Base-by-base conservation (phyloP, 2,888 invertebrate species). In the Ferrisia virgata region DNA sequence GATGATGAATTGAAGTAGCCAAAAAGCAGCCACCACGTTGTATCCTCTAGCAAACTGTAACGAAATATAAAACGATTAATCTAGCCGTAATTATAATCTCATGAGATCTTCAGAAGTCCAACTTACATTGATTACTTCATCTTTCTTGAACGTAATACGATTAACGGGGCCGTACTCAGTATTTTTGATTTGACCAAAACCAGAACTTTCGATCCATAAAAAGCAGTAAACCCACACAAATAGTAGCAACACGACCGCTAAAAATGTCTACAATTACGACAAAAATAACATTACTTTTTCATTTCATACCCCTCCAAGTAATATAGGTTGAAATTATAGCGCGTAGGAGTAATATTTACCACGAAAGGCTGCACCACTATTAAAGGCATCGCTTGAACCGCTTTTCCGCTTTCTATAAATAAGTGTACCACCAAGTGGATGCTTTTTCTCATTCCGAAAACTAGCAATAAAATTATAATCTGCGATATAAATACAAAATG, bases 341-440 rank as follows among this genome's bases (percentile, higher is more conserved):
- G n/a, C n/a, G n/a, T n/a, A 15, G 39, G 78, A 11, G 36, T 25
- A 40, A n/a, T 28, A 87, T 89, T 89, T 89, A 93, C 93, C 88
- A 91, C 88, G 85, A 93, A 86, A 2, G 93, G 93, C 88, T 92
- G 91, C 15, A 92, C 87, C 6, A 93, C 88, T 15, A 93, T 86
- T 0, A 90, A 87, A 0, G 93, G 93, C 91, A 93, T 92, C 13
- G 90, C 89, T 36, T 89, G 88, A 33, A 93, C 88, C 0, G 92
- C 92, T 88, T 92, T 93, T 81, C 92, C 93, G 31, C 93, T 91
- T 88, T 93, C 93, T 86, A 90, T 90, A 87, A 93, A 93, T 33
- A 93, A 88, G 86, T 91, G 91, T 31, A 92, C 90, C 0, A 93
- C 92, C 84, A 93, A 88, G 85, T 90, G 88, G 82, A 93, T 92